Evolutionary conservation across 2,797 vertebrate genomes (phyloP).

Genomic region (Falco novaeseelandiae): DNA sequence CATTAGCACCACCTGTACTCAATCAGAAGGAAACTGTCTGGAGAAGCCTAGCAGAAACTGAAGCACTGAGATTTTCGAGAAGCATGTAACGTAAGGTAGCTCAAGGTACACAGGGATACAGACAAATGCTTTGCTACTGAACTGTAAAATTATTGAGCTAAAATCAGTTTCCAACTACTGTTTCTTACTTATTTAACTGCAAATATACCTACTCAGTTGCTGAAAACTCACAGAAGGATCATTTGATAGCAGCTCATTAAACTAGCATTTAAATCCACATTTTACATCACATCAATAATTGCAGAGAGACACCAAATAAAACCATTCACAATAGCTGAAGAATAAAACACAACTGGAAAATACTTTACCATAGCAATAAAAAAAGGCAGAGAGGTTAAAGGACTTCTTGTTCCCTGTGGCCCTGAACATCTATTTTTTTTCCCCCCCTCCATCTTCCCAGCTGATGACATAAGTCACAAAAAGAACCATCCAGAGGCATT

Average conservation of each 20-base stretch:
- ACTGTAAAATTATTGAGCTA: not conserved
- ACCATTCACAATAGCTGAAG: not conserved
- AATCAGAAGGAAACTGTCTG: not conserved
- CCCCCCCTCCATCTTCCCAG: not conserved
- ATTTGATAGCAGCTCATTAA: not conserved
- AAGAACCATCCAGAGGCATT: not conserved
- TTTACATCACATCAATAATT: not conserved
- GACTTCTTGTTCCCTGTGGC: not conserved
- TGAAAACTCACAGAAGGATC: slow-evolving; percentile 3
- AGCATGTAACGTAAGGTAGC: not conserved
- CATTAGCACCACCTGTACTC: not conserved
- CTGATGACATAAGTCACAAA: not conserved
- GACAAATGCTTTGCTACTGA: not conserved
- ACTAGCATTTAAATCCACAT: not conserved
- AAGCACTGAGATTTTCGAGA: not conserved
- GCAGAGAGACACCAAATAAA: not conserved
- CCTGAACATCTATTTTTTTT: not conserved
- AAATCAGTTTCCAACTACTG: not conserved
- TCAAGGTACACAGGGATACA: not conserved
- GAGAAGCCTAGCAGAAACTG: not conserved
- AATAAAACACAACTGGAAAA: not conserved
- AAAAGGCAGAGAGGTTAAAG: not conserved
- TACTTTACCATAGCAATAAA: not conserved
- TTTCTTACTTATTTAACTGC: not conserved
- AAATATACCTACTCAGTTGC: not conserved